Percentiles rank a stretch among this genome's conserved stretches.
These are phyloP conservation scores for Cancer borealis DNA, from an alignment of 2,888 invertebrate genomes.

Conservation along the genomic window DNA sequence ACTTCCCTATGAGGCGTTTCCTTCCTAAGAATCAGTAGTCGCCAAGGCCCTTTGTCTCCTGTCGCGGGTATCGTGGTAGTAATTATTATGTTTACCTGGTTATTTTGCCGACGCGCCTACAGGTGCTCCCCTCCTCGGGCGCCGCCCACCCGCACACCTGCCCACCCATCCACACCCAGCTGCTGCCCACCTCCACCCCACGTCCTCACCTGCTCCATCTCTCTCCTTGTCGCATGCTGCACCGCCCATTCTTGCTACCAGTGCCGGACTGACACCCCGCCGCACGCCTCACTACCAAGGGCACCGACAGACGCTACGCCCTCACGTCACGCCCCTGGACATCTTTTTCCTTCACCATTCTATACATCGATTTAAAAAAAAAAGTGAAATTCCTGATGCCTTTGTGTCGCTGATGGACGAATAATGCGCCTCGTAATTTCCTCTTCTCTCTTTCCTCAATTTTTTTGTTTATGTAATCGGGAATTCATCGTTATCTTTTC, in stretches of 20 bases:
- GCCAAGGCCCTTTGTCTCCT: background rate
- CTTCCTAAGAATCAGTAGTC: background rate
- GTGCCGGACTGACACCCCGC: background rate
- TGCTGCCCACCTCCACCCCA: slow-evolving; percentile 17
- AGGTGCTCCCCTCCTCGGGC: slow-evolving; percentile 22
- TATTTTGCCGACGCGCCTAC: slow-evolving; percentile 46
- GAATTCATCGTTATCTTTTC: background rate
- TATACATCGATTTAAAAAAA: background rate
- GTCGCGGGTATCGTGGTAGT: slow-evolving; percentile 27
- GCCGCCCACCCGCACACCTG: slow-evolving; percentile 33
- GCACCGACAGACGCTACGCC: background rate
- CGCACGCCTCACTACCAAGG: background rate
- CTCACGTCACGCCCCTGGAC: background rate
- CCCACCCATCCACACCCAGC: slow-evolving; percentile 28
- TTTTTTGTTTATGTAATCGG: background rate
- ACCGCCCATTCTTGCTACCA: background rate
- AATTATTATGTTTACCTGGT: slow-evolving; percentile 53
- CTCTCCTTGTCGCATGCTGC: background rate
- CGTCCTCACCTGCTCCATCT: slow-evolving; percentile 25
- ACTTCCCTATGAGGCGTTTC: too few relatives aligned
- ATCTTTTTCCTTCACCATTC: background rate
- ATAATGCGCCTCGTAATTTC: background rate
- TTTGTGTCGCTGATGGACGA: background rate
- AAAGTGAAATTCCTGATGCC: background rate
- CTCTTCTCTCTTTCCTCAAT: background rate